These are phyloP conservation scores for Whitmania pigra DNA, from an alignment of 1,140 invertebrate genomes.

Conservation along the genomic window DNA sequence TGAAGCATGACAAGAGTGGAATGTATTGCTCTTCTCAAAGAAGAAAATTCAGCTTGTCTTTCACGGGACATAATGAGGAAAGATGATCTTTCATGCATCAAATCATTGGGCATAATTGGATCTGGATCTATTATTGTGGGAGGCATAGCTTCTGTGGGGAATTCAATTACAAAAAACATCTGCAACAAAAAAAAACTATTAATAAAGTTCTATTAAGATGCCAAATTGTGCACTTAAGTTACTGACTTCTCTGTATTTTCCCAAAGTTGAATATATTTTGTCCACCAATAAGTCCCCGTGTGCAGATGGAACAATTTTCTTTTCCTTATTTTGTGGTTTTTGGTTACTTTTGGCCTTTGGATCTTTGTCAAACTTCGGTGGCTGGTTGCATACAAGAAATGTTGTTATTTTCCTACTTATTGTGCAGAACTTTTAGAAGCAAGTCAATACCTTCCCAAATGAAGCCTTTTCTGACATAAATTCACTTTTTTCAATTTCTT, in stretches of 20 bases:
- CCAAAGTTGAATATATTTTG: slow-evolving; percentile 7
- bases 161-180: slow-evolving; percentile 13
- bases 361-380: background rate
- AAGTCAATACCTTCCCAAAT: background rate
- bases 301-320: background rate
- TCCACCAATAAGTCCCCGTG: slow-evolving; percentile 43
- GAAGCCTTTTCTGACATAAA: slow-evolving; percentile 2
- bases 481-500: slow-evolving; percentile 70
- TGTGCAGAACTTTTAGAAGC: background rate
- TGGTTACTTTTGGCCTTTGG: slow-evolving; percentile 1
- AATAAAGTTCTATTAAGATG: background rate
- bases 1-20: slow-evolving; percentile 94
- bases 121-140: slow-evolving; percentile 63
- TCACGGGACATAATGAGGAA: slow-evolving; percentile 96
- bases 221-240: background rate
- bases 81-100: slow-evolving; percentile 98
- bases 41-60: slow-evolving; percentile 97
- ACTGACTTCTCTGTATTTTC: slow-evolving; percentile 7
- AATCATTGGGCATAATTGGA: slow-evolving; percentile 80
- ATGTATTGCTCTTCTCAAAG: slow-evolving; percentile 81
- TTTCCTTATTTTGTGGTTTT: slow-evolving; percentile 9
- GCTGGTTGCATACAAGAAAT: background rate
- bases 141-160: background rate
- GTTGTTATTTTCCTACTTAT: background rate
- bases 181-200: background rate